Percentiles rank a stretch among this genome's conserved stretches.
Conservation (phyloP, 2,888 invertebrate species). For the Hedychridium roseum region DNA sequence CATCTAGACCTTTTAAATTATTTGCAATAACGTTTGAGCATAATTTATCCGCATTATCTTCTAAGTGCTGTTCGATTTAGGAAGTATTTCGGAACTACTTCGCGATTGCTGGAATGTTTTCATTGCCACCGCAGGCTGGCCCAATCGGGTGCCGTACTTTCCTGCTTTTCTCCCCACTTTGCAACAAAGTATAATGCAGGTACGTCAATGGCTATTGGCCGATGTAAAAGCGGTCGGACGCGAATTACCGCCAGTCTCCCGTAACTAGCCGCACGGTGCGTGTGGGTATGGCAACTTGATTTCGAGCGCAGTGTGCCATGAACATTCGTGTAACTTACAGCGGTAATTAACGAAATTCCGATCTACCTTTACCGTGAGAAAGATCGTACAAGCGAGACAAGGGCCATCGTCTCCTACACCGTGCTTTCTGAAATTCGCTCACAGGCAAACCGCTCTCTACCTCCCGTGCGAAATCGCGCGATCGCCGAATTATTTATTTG, state of each 20-base stretch:
- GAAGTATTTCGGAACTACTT: no score
- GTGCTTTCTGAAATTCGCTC: not conserved
- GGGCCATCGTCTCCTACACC: not conserved
- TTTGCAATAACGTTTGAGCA: no score
- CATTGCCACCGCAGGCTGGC: no score
- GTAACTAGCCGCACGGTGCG: constrained; percentile 20
- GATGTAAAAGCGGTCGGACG: no score
- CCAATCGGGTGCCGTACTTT: no score
- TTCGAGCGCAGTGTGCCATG: not conserved
- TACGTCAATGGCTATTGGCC: no score
- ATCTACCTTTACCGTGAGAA: not conserved
- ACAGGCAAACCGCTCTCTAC: not conserved
- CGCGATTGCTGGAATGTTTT: no score
- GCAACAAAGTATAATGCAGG: no score
- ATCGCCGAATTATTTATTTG: not conserved
- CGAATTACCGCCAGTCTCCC: constrained; percentile 27
- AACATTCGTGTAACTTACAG: not conserved
- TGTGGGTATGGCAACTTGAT: constrained; percentile 5
- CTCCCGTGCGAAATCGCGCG: not conserved
- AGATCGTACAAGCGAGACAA: not conserved
- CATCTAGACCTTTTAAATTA: no score
- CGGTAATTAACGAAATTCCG: not conserved
- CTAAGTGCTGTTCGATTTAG: no score
- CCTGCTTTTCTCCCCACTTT: no score
- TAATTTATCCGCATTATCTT: no score